A percentile compares a stretch with the other conserved stretches of the same genome.
These are phyloP conservation scores for Aphidoletes aphidimyza DNA, from an alignment of 2,888 invertebrate species.

Conservation along the genomic window DNA sequence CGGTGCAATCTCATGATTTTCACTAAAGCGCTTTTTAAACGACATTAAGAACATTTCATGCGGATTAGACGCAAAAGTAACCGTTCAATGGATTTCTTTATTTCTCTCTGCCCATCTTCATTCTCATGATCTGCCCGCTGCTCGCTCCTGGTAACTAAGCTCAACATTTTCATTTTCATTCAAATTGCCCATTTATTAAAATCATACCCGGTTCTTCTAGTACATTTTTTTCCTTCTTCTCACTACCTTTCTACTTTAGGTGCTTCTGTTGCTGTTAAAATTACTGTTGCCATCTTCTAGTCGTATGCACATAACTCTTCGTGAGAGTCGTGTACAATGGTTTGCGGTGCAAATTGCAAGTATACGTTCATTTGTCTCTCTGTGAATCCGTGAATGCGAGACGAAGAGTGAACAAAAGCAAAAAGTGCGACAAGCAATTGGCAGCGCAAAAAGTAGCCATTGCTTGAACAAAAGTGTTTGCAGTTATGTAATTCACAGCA, in stretches of 20 bases:
- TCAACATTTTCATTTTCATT: conserved; percentile 37
- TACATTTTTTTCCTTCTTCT: not conserved
- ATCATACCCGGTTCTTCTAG: conserved; percentile 8
- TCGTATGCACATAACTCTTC: conserved; percentile 14
- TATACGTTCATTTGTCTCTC: not conserved
- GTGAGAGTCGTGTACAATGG: not conserved
- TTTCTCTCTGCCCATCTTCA: not conserved
- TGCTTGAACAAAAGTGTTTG: conserved; percentile 44
- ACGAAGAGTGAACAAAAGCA: too few species aligned
- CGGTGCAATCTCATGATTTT: not conserved
- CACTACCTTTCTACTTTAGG: not conserved
- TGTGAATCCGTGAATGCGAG: too few species aligned
- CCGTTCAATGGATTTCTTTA: not conserved
- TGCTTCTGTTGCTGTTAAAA: not conserved
- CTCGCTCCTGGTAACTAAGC: too few species aligned
- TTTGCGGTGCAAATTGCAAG: conserved; percentile 4
- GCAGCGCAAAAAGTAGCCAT: not conserved
- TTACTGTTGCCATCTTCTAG: not conserved
- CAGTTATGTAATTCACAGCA: conserved; percentile 44
- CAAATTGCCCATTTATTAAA: conserved; percentile 46
- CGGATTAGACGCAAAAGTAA: not conserved
- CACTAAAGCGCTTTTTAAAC: not conserved
- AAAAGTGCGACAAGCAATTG: too few species aligned
- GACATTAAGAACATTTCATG: conserved; percentile 23
- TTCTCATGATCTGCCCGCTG: not conserved